Evolutionary conservation across 2,888 invertebrate species (phyloP).

Genomic region (Heliconius erato): DNA sequence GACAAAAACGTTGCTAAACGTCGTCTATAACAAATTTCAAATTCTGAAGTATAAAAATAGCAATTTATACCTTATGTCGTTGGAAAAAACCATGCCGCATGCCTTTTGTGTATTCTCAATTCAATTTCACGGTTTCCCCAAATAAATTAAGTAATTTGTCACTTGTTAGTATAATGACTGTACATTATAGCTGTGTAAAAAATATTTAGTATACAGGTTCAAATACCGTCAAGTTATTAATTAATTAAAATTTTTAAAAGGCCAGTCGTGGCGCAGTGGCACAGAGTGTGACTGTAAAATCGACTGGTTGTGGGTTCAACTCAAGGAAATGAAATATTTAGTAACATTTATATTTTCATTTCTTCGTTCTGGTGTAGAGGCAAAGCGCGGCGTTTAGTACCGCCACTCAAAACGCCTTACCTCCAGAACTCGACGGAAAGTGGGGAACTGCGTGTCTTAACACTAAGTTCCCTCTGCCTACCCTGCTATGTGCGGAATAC

Average conservation of each 20-base stretch:
- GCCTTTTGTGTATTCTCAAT: not conserved
- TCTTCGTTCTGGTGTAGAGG: too few species aligned
- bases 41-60: not conserved
- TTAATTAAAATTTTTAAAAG: not conserved
- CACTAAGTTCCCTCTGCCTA: too few species aligned
- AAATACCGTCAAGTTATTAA: not conserved
- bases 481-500: too few species aligned
- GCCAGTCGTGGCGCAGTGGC: too few species aligned
- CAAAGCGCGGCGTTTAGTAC: too few species aligned
- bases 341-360: too few species aligned
- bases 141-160: constrained; percentile 3
- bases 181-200: not conserved
- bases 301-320: too few species aligned
- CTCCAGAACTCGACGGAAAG: too few species aligned
- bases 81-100: not conserved
- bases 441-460: too few species aligned
- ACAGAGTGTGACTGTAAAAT: too few species aligned
- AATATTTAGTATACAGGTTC: not conserved
- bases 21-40: not conserved
- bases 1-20: not conserved
- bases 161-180: not conserved
- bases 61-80: not conserved
- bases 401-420: too few species aligned
- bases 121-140: constrained; percentile 19
- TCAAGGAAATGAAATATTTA: too few species aligned